Percentiles rank a stretch among this genome's conserved stretches.
Evolutionary conservation across 1,140 invertebrate species (phyloP).

Genomic region (Drosophila funebris): DNA sequence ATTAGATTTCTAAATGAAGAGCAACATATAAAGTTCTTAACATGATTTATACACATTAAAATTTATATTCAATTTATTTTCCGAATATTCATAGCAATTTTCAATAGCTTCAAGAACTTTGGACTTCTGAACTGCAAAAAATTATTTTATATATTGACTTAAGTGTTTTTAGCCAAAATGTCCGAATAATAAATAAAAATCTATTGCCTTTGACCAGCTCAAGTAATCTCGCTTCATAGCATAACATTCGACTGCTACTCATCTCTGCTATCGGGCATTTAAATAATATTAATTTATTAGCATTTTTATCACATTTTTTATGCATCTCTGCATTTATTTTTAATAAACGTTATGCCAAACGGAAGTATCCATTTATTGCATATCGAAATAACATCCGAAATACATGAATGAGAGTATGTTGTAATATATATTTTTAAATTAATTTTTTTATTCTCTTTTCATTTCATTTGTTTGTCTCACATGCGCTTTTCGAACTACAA

Average conservation of each 20-base stretch:
- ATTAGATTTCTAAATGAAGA: no score
- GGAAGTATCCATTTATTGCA: slow-evolving; percentile 21
- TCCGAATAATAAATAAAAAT: no score
- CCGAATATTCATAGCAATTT: no score
- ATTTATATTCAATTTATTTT: no score
- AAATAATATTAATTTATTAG: slow-evolving; percentile 42
- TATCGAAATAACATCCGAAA: slow-evolving; percentile 13
- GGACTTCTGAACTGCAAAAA: no score
- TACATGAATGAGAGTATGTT: no score
- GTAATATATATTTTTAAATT: slow-evolving; percentile 5
- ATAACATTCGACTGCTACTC: slow-evolving; percentile 6
- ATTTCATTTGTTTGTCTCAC: slow-evolving; percentile 14
- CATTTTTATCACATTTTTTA: slow-evolving; percentile 4
- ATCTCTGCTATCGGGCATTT: slow-evolving; percentile 29
- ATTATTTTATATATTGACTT: no score
- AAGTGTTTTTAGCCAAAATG: no score
- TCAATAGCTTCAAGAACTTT: no score
- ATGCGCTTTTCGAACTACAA: slow-evolving; percentile 23
- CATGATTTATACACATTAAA: no score
- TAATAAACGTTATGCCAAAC: slow-evolving; percentile 10
- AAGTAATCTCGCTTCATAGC: neutral
- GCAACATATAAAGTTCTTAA: no score
- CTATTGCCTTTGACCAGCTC: slow-evolving; percentile 4
- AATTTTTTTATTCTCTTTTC: neutral
- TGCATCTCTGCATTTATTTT: neutral